A percentile compares a stretch with the other conserved stretches of the same genome.
Evolutionary conservation across 2,797 vertebrate genomes (phyloP).

Genomic region (Chaetophractus vellerosus): DNA sequence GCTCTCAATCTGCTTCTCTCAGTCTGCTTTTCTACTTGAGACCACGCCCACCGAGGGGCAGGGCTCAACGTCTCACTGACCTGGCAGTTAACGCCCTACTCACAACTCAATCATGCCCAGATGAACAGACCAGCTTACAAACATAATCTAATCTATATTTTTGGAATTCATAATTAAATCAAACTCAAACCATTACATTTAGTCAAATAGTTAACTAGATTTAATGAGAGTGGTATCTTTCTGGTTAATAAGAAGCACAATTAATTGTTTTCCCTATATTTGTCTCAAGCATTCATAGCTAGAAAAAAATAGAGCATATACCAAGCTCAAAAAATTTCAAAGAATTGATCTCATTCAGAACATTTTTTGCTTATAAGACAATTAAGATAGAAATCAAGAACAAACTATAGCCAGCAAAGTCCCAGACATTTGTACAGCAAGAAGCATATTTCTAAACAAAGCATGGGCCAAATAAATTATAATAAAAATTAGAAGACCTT

Average conservation of each 20-base stretch:
- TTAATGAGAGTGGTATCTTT: not conserved
- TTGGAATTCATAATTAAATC: too few relatives aligned
- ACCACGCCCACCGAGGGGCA: too few relatives aligned
- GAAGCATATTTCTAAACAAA: slow-evolving; percentile 42
- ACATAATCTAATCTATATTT: too few relatives aligned
- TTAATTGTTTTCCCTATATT: not conserved
- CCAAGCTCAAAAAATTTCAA: not conserved
- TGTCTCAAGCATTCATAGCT: slow-evolving; percentile 8
- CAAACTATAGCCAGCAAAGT: not conserved
- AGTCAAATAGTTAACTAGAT: slow-evolving; percentile 16
- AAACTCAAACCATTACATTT: too few relatives aligned
- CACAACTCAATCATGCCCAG: too few relatives aligned
- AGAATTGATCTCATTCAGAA: not conserved
- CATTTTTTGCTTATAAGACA: slow-evolving; percentile 17
- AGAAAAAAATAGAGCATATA: not conserved
- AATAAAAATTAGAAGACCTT: slow-evolving; percentile 47
- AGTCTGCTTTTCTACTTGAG: too few relatives aligned
- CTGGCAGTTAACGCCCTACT: too few relatives aligned
- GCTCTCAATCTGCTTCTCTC: too few relatives aligned
- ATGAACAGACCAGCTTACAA: too few relatives aligned
- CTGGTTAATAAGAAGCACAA: not conserved
- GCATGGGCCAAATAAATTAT: not conserved
- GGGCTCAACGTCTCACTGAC: too few relatives aligned
- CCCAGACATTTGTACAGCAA: not conserved
- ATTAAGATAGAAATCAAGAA: slow-evolving; percentile 9